Conservation (phyloP, 1,140 invertebrate genomes). For the Ips nitidus region DNA sequence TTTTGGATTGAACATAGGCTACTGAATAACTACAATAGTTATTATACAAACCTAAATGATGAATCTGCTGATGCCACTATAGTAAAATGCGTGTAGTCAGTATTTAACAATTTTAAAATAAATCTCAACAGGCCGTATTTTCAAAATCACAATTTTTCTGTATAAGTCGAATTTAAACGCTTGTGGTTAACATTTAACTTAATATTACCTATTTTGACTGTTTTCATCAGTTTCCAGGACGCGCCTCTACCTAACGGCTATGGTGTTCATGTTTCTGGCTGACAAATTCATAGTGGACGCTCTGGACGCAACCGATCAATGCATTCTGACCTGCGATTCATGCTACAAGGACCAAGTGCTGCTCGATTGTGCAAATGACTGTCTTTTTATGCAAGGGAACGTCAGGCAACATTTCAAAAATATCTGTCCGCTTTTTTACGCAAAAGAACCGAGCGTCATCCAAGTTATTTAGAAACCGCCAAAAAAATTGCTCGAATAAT, state of each 20-base stretch:
- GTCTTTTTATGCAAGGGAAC: constrained; percentile 36
- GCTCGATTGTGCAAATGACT: constrained; percentile 46
- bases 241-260: not conserved
- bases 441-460: constrained; percentile 21
- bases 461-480: not conserved
- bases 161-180: too few relatives aligned
- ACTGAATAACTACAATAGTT: too few relatives aligned
- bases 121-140: too few relatives aligned
- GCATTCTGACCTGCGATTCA: constrained; percentile 46
- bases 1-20: too few relatives aligned
- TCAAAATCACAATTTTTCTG: too few relatives aligned
- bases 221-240: constrained; percentile 14
- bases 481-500: not conserved
- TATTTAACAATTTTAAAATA: too few relatives aligned
- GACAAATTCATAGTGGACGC: not conserved
- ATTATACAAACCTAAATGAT: too few relatives aligned
- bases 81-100: too few relatives aligned
- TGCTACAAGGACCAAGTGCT: constrained; percentile 43
- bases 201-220: too few relatives aligned
- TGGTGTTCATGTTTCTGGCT: not conserved
- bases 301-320: constrained; percentile 32
- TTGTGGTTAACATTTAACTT: too few relatives aligned
- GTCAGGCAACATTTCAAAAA: constrained; percentile 24
- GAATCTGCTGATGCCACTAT: too few relatives aligned
- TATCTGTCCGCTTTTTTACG: constrained; percentile 33